These are phyloP conservation scores for Champsocephalus esox DNA, from an alignment of 2,797 vertebrate species.

Conservation along the genomic window DNA sequence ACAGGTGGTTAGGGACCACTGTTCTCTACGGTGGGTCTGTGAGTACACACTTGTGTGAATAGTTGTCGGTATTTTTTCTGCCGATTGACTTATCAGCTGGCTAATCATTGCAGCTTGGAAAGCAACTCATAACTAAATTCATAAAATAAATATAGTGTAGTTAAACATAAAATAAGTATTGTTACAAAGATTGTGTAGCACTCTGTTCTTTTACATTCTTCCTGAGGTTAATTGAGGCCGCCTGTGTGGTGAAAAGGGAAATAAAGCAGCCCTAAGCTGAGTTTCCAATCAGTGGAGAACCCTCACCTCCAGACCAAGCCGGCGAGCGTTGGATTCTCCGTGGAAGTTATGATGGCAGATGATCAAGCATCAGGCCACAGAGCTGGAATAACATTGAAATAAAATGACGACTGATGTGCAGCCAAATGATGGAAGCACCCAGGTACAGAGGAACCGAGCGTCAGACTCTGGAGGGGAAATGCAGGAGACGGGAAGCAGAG, in stretches of 20 bases:
- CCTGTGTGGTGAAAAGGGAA: slow-evolving; percentile 1
- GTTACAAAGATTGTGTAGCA: no score
- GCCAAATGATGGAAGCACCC: background rate
- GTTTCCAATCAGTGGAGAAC: background rate
- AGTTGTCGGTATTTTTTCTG: no score
- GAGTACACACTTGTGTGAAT: no score
- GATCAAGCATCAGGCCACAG: slow-evolving; percentile 22
- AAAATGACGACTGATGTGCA: slow-evolving; percentile 4
- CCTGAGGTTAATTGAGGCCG: slow-evolving; percentile 21
- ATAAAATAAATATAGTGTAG: no score
- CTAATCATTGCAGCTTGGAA: no score
- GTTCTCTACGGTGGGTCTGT: no score
- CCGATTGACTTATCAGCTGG: no score
- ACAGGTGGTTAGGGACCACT: no score
- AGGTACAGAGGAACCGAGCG: slow-evolving; percentile 1
- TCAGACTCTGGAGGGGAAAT: background rate
- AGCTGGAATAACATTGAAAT: slow-evolving; percentile 11
- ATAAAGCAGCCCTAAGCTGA: background rate
- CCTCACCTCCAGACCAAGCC: background rate
- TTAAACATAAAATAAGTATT: no score
- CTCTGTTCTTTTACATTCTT: no score
- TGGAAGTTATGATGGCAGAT: slow-evolving; percentile 4
- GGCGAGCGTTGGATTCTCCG: background rate
- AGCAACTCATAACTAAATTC: no score
- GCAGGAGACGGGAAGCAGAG: background rate